Evolutionary conservation across 2,888 invertebrate genomes (phyloP).

Genomic region (Sycophila texana): DNA sequence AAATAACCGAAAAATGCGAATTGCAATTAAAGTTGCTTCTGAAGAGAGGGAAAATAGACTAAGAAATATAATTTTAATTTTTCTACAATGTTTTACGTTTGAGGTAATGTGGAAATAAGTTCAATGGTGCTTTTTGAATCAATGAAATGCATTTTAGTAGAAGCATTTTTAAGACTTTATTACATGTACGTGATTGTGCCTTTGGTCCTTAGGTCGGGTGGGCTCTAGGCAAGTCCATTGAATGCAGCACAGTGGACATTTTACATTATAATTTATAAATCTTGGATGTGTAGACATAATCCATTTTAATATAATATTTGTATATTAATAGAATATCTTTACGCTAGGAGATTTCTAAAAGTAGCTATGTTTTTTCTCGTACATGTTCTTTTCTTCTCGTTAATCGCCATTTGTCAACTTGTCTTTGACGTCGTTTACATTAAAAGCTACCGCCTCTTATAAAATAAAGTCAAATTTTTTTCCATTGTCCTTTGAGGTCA

Average conservation of each 20-base stretch:
- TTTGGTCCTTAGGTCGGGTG: constrained; percentile 74
- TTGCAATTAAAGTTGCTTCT: too few species aligned
- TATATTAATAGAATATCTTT: constrained; percentile 73
- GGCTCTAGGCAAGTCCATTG: constrained; percentile 74
- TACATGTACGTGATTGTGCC: constrained; percentile 73
- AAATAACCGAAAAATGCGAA: too few species aligned
- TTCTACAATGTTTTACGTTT: too few species aligned
- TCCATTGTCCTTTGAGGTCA: constrained; percentile 43
- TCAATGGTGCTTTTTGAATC: constrained; percentile 8
- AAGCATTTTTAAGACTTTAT: constrained; percentile 71
- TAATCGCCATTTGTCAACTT: constrained; percentile 62
- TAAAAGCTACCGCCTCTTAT: constrained; percentile 68
- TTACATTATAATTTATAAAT: constrained; percentile 74
- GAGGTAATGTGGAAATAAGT: neutral
- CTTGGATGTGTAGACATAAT: constrained; percentile 71
- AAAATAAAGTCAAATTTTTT: constrained; percentile 54
- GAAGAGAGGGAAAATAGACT: too few species aligned
- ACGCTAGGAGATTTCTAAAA: constrained; percentile 63
- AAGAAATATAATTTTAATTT: too few species aligned
- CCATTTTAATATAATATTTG: constrained; percentile 70
- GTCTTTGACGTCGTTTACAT: constrained; percentile 63
- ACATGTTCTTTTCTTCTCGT: constrained; percentile 57
- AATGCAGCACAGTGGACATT: constrained; percentile 71
- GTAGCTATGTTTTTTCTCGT: constrained; percentile 60
- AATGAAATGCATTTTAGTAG: constrained; percentile 57